Base-by-base conservation (phyloP, 2,888 invertebrate species). In the Euplexia lucipara region DNA sequence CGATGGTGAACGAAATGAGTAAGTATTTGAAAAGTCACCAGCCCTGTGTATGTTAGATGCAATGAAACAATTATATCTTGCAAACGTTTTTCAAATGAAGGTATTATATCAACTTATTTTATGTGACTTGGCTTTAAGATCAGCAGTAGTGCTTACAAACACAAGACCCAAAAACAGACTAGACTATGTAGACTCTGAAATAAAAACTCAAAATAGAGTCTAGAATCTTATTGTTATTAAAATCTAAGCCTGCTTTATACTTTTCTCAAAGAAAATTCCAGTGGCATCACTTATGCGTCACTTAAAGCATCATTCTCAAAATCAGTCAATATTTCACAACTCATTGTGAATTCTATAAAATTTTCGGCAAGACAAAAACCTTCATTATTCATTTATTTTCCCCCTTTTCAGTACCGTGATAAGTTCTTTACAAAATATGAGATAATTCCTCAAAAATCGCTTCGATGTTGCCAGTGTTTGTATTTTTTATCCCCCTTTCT, bases 401-500 rank as follows among this genome's bases (percentile, higher is more conserved):
- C 18, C 58, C 30, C 18, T 44, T 71, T 67, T 47, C 48, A 20
- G 18, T 56, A 32, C 18, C 4, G 14, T 8, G 48, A 53, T 48
- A 74, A 67, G 2, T 62, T 60, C 18, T 64, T 35, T 2, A 44
- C n/a, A 64, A 63, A 79, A 62, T 59, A 64, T 70, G 39, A 48
- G 32, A 63, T 67, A n/a, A 48, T 61, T 52, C 22, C 37, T 59
- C 56, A 48, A 61, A 70, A 60, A 53, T 32, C 32, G n/a, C 57
- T 67, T 32, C 56, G 26, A 41, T 54, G 32, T 45, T 45, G 45
- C 66, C 73, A 64, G 77, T 75, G 79, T 78, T 82, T 82, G 78
- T 85, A n/a, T 86, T 81, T 88, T 87, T 85, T 80, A 53, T 87
- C 81, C 41, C 9, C n/a, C 81, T 81, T n/a, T 84, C 83, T 83